A percentile compares a stretch with the other conserved stretches of the same genome.
Evolutionary conservation across 2,888 invertebrate genomes (phyloP).

Genomic region (Dryobota labecula): DNA sequence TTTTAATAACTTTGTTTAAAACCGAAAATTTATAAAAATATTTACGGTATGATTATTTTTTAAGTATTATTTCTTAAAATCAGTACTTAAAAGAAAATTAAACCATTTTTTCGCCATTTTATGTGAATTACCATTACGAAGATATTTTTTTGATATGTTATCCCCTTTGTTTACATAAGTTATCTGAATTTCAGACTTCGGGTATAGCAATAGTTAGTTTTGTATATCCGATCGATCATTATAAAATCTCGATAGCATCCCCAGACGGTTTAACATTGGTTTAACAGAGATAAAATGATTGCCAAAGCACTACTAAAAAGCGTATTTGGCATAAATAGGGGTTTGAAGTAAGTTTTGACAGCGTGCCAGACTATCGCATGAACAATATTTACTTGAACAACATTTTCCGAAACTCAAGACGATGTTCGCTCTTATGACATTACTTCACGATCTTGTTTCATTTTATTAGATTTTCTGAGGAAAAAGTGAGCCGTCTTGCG

Average conservation of each 20-base stretch:
- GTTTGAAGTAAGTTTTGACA: constrained; percentile 24
- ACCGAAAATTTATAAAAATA: too few relatives aligned
- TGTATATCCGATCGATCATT: not conserved
- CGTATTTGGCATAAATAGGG: constrained; percentile 33
- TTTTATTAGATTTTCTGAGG: not conserved
- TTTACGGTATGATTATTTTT: too few relatives aligned
- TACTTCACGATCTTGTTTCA: not conserved
- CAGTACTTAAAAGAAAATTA: too few relatives aligned
- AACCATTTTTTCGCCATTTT: too few relatives aligned
- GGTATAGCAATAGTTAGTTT: too few relatives aligned
- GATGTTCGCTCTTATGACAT: not conserved
- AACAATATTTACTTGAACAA: constrained; percentile 18
- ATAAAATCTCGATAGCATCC: not conserved
- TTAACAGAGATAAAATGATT: constrained; percentile 15
- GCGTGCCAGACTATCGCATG: constrained; percentile 27
- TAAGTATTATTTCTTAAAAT: too few relatives aligned
- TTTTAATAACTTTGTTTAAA: too few relatives aligned
- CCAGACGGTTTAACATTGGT: too few relatives aligned
- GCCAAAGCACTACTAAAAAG: constrained; percentile 20
- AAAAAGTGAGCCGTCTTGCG: not conserved
- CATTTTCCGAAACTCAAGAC: constrained; percentile 3
- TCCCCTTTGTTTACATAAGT: too few relatives aligned
- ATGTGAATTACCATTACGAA: too few relatives aligned
- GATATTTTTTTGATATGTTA: too few relatives aligned
- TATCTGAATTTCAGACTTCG: too few relatives aligned